phyloP scores from a whole-genome alignment of 2,888 invertebrate genomes.

The Tipula unca region DNA sequence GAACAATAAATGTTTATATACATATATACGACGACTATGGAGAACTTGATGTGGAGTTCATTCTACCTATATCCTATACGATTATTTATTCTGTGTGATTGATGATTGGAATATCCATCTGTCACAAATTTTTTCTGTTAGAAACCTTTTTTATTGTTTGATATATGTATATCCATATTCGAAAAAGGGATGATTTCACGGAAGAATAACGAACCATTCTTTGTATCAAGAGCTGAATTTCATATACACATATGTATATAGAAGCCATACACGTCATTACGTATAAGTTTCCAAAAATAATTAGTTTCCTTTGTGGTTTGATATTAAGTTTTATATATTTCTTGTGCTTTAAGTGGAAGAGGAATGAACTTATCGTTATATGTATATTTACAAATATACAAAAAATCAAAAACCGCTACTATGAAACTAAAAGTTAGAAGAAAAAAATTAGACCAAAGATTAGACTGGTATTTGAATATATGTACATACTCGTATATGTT shows the following conservation, averaged over 20 bases:
- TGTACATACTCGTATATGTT: neutral
- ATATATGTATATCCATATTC: neutral
- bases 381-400: neutral
- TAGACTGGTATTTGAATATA: neutral
- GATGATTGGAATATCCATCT: neutral
- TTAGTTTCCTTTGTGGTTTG: neutral
- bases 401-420: neutral
- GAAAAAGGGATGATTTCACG: neutral
- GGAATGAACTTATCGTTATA: neutral
- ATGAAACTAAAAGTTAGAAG: neutral
- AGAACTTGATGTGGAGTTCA: neutral
- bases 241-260: neutral
- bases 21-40: neutral
- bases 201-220: neutral
- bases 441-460: neutral
- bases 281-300: neutral
- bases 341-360: neutral
- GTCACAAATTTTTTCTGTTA: neutral
- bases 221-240: neutral
- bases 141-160: neutral
- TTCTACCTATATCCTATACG: neutral
- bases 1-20: neutral
- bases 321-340: neutral
- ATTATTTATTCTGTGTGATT: neutral
- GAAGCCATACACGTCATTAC: neutral